Base-by-base conservation (phyloP, 2,113 vertebrate genomes). In the Pogonocichla stellata region DNA sequence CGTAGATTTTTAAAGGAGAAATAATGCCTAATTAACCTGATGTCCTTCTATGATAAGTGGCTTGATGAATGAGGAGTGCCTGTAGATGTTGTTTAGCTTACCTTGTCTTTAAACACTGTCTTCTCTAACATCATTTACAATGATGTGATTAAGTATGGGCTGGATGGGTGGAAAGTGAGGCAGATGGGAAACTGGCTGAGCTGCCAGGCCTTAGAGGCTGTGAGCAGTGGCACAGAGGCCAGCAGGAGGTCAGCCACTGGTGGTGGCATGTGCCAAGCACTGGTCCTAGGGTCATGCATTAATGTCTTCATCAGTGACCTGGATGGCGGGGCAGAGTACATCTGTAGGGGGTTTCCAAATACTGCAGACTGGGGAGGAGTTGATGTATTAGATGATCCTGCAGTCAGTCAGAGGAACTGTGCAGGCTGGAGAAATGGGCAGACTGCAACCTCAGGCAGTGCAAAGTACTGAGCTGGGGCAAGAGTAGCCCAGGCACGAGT, bases 171-270 rank as follows among this genome's bases (percentile, higher is more conserved):
- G 29, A 18, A 24, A 38, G 9, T 18, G 22, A 33, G 14, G 31
- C 1, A 4, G 38, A 8, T 3, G 40, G 24, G n/a, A 58, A 86
- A 57, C 34, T 8, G 8, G 6, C 80, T 82, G 53, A 80, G 22
- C 38, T 83, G 31, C 14, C 34, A 36, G 19, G 38, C 12, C 12
- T 70, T 26, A n/a, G 3, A 40, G 43, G 16, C 40, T 43, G 19
- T 22, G 47, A 45, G 26, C 0, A 1, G 3, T 25, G 56, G 34
- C 36, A 28, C 1, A 2, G 65, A 65, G 40, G 34, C 12, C 54
- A 51, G 29, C 26, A 79, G 60, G n/a, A n/a, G 31, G 13, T 38
- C 42, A 57, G 26, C 34, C 33, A 31, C 23, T 31, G 17, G 25
- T 29, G n/a, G 23, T 69, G 26, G 11, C 29, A 8, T 48, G 26